Conservation (phyloP, 2,113 vertebrate species). For the Copsychus sechellarum region DNA sequence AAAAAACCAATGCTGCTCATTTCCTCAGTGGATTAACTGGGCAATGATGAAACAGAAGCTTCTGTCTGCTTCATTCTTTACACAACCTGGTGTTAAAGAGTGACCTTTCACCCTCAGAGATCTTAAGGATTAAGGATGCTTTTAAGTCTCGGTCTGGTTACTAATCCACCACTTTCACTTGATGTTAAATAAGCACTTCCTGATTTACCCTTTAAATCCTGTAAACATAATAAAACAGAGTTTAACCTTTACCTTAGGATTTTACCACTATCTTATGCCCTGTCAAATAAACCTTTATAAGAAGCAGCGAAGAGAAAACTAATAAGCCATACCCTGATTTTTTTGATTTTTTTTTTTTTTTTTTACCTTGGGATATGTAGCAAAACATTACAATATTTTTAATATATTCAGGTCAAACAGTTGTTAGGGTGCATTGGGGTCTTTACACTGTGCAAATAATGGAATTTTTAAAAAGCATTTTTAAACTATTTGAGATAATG, state of each 20-base stretch:
- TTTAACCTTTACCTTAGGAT: constrained; percentile 89
- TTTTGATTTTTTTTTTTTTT: neutral
- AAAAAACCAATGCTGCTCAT: constrained; percentile 77
- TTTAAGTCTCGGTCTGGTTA: constrained; percentile 84
- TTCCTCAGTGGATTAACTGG: constrained; percentile 86
- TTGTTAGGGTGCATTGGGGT: constrained; percentile 44
- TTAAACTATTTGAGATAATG: constrained; percentile 69
- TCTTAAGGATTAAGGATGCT: constrained; percentile 91
- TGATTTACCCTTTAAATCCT: constrained; percentile 85
- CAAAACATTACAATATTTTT: constrained; percentile 82
- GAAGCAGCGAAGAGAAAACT: constrained; percentile 76
- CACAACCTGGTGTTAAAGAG: constrained; percentile 86
- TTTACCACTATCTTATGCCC: constrained; percentile 75
- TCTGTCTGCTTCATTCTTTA: constrained; percentile 83
- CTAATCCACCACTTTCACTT: constrained; percentile 89
- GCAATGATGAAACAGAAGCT: constrained; percentile 80
- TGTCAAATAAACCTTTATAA: constrained; percentile 77
- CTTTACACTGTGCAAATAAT: constrained; percentile 66
- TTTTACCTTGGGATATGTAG: constrained; percentile 75
- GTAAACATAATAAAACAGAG: constrained; percentile 83
- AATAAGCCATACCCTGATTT: constrained; percentile 75
- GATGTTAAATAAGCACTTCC: constrained; percentile 86
- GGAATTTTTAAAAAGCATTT: constrained; percentile 60
- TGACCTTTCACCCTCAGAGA: constrained; percentile 92
- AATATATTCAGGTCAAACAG: constrained; percentile 77